Evolutionary conservation across 2,888 invertebrate species (phyloP), one percentile per base, ranked within the genome.

Genomic region (Gortyna flavago): DNA sequence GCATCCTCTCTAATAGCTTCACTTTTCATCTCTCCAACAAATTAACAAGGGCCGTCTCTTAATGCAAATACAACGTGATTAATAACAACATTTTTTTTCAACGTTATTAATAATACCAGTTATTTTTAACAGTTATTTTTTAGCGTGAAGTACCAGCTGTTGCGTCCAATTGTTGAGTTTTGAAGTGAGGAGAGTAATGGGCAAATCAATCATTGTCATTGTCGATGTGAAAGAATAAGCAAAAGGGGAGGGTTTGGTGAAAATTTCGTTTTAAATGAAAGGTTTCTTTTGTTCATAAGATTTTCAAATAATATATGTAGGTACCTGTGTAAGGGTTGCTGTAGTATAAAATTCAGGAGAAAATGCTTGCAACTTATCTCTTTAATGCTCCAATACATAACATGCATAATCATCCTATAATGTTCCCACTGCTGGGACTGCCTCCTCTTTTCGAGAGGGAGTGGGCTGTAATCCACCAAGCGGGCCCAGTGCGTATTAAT

Each of bases 1-100:
- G 91, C 91, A 91, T 92, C 90, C 92, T 90, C 91, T 91, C 92
- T 96, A 96, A 96, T 96, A 95, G 95, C 95, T 96, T 96, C 96
- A 96, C 96, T 96, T 97, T 96, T 96, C 96, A 96, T 96, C 95
- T 94, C 93, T 88, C 90, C 90, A 91, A 93, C 94, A 95, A 95
- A 96, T 96, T 96, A 96, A 95, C 95, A 94, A 92, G 92, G 84
- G 85, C 80, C 90, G 88, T 89, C 90, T 91, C 93, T 91, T 93
- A 90, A 92, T 93, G 93, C 92, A 93, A 94, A 94, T 93, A 94
- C 92, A 94, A 92, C 91, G 89, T 94, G 95, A 95, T 95, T 94
- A 94, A 95, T 95, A 85, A 90, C 80, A 70, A 80, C 85, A 92
- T 93, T 88, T 89, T 92, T 80, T 86, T 85, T 11, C 92, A 94